These are phyloP conservation scores for Trachelus iudaicus DNA, from an alignment of 2,888 invertebrate genomes.

Conservation along the genomic window DNA sequence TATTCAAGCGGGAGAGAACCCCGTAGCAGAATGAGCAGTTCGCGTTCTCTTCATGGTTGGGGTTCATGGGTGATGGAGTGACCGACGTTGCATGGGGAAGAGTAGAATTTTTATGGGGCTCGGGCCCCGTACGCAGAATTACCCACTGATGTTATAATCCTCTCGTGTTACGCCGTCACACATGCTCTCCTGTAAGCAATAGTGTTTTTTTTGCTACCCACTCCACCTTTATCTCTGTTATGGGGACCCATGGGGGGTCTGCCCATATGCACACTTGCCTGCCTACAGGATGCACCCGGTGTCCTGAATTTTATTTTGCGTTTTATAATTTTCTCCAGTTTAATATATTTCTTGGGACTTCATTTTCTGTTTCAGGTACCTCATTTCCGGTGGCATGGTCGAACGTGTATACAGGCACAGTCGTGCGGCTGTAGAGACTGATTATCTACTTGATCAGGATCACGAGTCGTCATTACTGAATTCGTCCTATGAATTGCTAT, in stretches of 20 bases:
- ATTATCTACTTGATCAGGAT: conserved; percentile 58
- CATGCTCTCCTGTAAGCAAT: conserved; percentile 58
- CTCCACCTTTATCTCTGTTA: conserved; percentile 17
- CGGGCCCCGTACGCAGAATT: conserved; percentile 44
- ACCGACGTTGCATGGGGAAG: neutral
- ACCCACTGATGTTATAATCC: conserved; percentile 66
- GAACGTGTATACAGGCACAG: conserved; percentile 75
- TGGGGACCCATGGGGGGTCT: conserved; percentile 7
- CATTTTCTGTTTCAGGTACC: conserved; percentile 73
- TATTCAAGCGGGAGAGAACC: conserved; percentile 36
- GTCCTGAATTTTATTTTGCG: neutral
- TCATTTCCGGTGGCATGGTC: conserved; percentile 82
- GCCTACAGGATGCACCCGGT: conserved; percentile 24
- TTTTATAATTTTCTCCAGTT: neutral
- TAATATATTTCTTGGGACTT: neutral
- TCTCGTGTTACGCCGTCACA: conserved; percentile 63
- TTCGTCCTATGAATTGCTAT: conserved; percentile 54
- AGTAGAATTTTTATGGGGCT: neutral
- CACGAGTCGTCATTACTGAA: conserved; percentile 53
- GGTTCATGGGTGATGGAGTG: conserved; percentile 14
- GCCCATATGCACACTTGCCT: conserved; percentile 54
- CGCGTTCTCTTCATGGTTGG: conserved; percentile 31
- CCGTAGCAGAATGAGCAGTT: conserved; percentile 56
- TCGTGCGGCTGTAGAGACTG: conserved; percentile 57
- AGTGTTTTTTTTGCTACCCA: conserved; percentile 41